These are phyloP conservation scores for Spizaetus ornatus DNA, from an alignment of 2,113 vertebrate species.

Conservation along the genomic window DNA sequence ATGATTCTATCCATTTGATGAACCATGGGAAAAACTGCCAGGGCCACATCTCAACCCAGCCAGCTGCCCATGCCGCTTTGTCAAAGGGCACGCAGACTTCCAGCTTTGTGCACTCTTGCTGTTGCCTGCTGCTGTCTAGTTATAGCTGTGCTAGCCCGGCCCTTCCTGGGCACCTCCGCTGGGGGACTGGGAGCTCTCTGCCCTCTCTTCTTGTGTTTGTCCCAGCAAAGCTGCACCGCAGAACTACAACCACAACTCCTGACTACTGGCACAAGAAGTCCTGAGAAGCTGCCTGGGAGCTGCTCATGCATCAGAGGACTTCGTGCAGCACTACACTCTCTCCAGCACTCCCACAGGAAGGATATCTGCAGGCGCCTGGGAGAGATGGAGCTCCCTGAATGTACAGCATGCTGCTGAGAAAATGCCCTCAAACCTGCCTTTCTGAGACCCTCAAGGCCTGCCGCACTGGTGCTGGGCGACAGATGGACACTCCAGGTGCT, in stretches of 20 bases:
- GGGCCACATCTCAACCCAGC: not conserved
- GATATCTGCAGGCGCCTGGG: not conserved
- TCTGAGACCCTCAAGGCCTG: not conserved
- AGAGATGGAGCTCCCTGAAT: not conserved
- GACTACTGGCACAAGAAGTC: not conserved
- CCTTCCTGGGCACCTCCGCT: accelerated
- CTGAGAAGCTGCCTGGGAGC: not conserved
- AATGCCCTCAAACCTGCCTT: not conserved
- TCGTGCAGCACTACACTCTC: accelerated
- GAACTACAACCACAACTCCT: not conserved
- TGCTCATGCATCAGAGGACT: not conserved
- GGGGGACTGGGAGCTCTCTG: not conserved
- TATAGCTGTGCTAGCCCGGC: too few species aligned
- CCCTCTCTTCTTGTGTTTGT: not conserved
- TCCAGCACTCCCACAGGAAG: not conserved
- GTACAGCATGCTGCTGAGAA: not conserved
- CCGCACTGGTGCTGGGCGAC: accelerated
- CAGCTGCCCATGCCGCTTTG: not conserved
- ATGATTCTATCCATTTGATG: not conserved
- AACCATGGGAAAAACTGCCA: not conserved
- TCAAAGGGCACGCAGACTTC: not conserved
- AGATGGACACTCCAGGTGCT: not conserved
- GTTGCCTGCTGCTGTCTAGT: not conserved
- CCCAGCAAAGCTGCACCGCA: not conserved
- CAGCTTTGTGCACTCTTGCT: not conserved